Evolutionary conservation across 2,888 invertebrate genomes (phyloP).

Genomic region (Phyllotreta cruciferae): DNA sequence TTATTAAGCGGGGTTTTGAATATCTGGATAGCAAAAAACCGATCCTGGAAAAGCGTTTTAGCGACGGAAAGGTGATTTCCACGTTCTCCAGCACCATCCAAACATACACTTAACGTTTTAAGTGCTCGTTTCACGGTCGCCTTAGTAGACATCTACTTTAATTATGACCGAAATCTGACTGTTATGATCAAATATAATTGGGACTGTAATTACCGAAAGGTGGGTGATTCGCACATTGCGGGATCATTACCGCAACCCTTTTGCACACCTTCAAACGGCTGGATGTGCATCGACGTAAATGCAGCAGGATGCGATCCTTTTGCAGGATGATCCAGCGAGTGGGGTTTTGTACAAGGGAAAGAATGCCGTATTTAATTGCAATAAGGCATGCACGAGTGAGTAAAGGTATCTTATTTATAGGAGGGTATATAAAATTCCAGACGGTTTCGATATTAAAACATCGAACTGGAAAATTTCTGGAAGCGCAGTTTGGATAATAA

Average conservation of each 20-base stretch:
- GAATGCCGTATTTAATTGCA: slow-evolving; percentile 50
- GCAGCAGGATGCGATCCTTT: too few species aligned
- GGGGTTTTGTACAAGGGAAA: slow-evolving; percentile 9
- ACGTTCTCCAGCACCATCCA: slow-evolving; percentile 29
- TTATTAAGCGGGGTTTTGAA: slow-evolving; percentile 24
- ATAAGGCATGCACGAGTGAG: slow-evolving; percentile 53
- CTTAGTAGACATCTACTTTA: slow-evolving; percentile 42
- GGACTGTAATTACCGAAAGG: slow-evolving; percentile 13
- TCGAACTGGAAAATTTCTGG: slow-evolving; percentile 46
- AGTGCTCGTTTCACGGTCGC: slow-evolving; percentile 41
- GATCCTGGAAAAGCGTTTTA: slow-evolving; percentile 28
- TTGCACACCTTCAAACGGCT: slow-evolving; percentile 5
- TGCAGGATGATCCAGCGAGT: not conserved
- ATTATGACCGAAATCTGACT: slow-evolving; percentile 42
- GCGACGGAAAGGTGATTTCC: slow-evolving; percentile 36
- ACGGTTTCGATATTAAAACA: slow-evolving; percentile 54
- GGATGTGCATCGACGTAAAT: too few species aligned
- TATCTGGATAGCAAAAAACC: not conserved
- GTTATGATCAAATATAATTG: slow-evolving; percentile 28
- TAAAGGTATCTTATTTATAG: slow-evolving; percentile 52
- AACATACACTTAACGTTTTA: slow-evolving; percentile 33
- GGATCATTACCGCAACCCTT: not conserved
- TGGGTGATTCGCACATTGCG: slow-evolving; percentile 16
- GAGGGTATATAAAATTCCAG: slow-evolving; percentile 53
- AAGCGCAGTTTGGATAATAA: not conserved